These are phyloP conservation scores for Sturnira hondurensis DNA, from an alignment of 2,113 vertebrate genomes.

Conservation along the genomic window DNA sequence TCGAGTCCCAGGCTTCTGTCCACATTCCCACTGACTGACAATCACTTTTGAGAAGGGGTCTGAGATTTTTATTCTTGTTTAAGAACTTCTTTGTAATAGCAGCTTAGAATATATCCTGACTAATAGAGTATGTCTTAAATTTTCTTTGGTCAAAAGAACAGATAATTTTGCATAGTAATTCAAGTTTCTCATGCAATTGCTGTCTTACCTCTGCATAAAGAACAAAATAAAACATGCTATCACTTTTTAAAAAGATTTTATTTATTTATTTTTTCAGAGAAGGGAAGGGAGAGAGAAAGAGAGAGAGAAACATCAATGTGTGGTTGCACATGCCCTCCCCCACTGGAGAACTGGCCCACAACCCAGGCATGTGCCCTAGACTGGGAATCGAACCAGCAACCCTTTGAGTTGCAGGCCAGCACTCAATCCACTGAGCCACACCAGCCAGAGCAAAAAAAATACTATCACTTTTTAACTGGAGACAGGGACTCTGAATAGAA, in stretches of 20 bases:
- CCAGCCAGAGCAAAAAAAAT: not conserved
- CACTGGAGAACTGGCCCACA: too few species aligned
- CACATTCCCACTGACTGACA: not conserved
- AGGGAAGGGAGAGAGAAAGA: too few species aligned
- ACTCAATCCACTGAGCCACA: too few species aligned
- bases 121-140: not conserved
- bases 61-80: not conserved
- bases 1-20: not conserved
- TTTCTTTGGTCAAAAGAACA: not conserved
- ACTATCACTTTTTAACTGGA: not conserved
- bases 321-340: too few species aligned
- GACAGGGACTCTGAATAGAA: not conserved
- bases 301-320: too few species aligned
- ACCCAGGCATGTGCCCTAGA: too few species aligned
- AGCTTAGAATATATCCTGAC: constrained; percentile 6
- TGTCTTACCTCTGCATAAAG: not conserved
- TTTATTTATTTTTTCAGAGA: too few species aligned
- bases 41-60: not conserved
- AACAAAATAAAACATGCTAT: not conserved
- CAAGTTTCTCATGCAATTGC: not conserved
- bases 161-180: not conserved
- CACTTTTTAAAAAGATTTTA: not conserved
- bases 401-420: too few species aligned
- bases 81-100: constrained; percentile 23
- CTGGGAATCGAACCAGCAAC: too few species aligned